A percentile compares a stretch with the other conserved stretches of the same genome.
Evolutionary conservation across 2,797 vertebrate genomes (phyloP).

Genomic region (Sphenopsis melanotis): DNA sequence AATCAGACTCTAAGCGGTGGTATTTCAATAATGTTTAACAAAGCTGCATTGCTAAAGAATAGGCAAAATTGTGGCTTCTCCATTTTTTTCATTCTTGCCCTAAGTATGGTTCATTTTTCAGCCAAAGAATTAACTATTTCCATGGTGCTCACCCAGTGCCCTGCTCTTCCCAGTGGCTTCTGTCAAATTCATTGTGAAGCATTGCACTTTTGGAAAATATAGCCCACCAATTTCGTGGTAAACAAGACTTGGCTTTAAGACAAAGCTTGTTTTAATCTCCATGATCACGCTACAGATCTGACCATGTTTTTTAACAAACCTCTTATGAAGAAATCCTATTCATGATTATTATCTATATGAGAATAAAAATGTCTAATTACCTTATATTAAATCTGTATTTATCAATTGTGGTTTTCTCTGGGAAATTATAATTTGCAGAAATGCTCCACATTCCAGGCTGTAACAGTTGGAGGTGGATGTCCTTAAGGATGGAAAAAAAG

Average conservation of each 20-base stretch:
- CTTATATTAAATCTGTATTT: conserved; percentile 79
- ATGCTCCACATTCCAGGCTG: conserved; percentile 75
- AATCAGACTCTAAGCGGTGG: neutral
- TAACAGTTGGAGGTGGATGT: conserved; percentile 84
- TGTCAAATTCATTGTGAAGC: conserved; percentile 64
- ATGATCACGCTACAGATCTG: conserved; percentile 67
- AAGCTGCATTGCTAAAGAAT: conserved; percentile 30
- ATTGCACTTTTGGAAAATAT: conserved; percentile 66
- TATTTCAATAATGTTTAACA: conserved; percentile 36
- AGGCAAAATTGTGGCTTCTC: conserved; percentile 47
- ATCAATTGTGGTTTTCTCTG: conserved; percentile 77
- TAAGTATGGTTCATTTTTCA: conserved; percentile 28
- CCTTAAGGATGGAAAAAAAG: conserved; percentile 80
- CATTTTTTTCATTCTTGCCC: conserved; percentile 52
- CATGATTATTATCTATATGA: conserved; percentile 75
- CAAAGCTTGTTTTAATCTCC: conserved; percentile 68
- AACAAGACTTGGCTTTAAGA: conserved; percentile 71
- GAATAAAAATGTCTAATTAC: conserved; percentile 77
- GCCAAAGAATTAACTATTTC: conserved; percentile 62
- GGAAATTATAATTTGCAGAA: conserved; percentile 80
- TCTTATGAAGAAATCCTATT: conserved; percentile 75
- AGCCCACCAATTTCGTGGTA: conserved; percentile 66
- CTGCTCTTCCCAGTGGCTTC: conserved; percentile 44
- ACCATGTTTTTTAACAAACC: conserved; percentile 72
- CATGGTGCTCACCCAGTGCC: neutral